Base-by-base conservation (phyloP, 2,113 vertebrate genomes). In the Sisor rabdophorus region DNA sequence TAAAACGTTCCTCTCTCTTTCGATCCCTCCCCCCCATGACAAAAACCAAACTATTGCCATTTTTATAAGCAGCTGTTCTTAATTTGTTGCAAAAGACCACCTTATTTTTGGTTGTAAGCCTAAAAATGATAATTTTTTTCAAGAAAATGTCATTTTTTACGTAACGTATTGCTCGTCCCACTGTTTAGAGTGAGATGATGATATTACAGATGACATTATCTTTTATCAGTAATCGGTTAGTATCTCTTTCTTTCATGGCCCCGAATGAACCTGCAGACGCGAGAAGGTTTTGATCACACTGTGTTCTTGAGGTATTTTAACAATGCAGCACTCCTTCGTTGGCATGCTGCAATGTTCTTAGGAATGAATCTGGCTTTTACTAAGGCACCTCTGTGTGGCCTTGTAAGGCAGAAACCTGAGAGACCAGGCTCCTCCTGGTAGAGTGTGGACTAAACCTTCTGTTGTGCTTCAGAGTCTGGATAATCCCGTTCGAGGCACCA, bases 1-100 rank as follows among this genome's bases (percentile, higher is more conserved):
- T 64, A 75, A 78, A 68, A 81, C n/a, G 64, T 47, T 16, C 61
- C 54, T 67, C 52, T 73, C 59, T 68, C 13, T 69, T 7, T 67
- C 0, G 22, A 11, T 75, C 44, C 10, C 13, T 64, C 50, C 53
- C 56, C 24, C 36, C 75, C 44, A n/a, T 36, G 32, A 53, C 28
- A 56, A 20, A 65, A 20, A 65, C 19, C 30, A 53, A 50, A 68
- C 67, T 50, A 20, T 28, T 24, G 30, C 52, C 30, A 16, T 55
- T 71, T 40, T 71, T 13, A 71, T 55, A 55, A 22, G 19, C 68
- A 71, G 48, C 17, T 71, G 69, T 40, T 54, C 52, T 55, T 32
- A n/a, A 36, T 70, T 10, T 67, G n/a, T 67, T 16, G 13, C n/a
- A 16, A 67, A 67, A 52, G 47, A 11, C 65, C 15, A 52, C 26